Conservation (phyloP, 2,888 invertebrate species). For the Drosophila falleni region DNA sequence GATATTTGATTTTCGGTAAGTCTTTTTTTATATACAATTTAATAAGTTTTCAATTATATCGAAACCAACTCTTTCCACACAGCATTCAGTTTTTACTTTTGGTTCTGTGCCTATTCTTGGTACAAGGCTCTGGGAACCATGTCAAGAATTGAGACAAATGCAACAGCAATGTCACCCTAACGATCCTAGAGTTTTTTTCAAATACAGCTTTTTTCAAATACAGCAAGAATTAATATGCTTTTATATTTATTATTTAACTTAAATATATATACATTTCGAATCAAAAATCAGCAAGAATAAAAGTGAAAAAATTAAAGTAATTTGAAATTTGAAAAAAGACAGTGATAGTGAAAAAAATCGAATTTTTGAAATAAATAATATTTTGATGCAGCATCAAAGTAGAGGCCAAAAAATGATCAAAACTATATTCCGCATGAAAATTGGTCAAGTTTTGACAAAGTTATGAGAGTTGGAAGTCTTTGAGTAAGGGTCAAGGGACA, state of each 20-base stretch:
- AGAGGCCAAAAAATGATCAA: too few species aligned
- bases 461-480: too few species aligned
- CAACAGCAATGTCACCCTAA: not conserved
- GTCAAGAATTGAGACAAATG: not conserved
- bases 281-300: not conserved
- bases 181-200: not conserved
- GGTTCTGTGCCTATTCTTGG: conserved; percentile 24
- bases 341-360: too few species aligned
- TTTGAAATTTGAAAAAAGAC: too few species aligned
- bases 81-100: conserved; percentile 23
- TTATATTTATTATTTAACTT: not conserved
- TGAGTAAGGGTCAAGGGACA: too few species aligned
- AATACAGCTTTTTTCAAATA: not conserved
- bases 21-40: not conserved
- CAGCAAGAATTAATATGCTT: not conserved
- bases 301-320: not conserved
- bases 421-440: too few species aligned
- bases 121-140: not conserved
- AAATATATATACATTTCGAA: not conserved
- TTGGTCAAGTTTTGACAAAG: too few species aligned
- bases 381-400: too few species aligned
- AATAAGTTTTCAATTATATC: not conserved
- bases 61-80: not conserved
- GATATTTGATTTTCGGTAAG: conserved; percentile 20
- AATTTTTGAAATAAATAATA: too few species aligned